Evolutionary conservation across 92 coral and sea anemone genomes (phyloP).

Genomic region (Metridium senile): DNA sequence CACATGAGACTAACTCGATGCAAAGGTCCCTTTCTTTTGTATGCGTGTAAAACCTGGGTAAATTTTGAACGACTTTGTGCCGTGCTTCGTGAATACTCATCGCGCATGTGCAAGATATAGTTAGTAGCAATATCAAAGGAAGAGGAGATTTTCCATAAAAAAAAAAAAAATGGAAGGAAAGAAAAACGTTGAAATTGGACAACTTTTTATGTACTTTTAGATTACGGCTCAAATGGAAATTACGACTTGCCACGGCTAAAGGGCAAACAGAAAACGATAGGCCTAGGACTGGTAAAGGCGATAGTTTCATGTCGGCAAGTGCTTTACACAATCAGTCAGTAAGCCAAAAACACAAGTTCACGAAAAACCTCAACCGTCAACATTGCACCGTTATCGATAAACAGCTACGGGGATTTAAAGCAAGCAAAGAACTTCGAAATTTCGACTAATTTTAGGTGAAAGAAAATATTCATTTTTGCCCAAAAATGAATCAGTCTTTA

Average conservation of each 20-base stretch:
- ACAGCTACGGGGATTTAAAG: too few species aligned
- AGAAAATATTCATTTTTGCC: too few species aligned
- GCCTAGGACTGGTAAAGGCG: too few species aligned
- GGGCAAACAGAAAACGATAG: not conserved
- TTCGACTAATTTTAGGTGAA: not conserved
- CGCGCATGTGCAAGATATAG: not conserved
- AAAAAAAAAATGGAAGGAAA: not conserved
- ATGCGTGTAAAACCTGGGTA: not conserved
- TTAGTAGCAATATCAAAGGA: conserved; percentile 19
- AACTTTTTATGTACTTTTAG: not conserved
- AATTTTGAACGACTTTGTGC: not conserved
- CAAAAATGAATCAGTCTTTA: too few species aligned
- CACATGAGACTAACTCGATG: not conserved
- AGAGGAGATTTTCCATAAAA: conserved; percentile 20
- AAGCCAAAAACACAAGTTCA: not conserved
- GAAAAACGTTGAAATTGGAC: not conserved
- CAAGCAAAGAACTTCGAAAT: too few species aligned
- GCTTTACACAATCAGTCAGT: not conserved
- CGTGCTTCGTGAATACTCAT: not conserved
- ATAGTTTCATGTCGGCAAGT: not conserved
- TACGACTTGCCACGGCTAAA: not conserved
- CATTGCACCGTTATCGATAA: too few species aligned
- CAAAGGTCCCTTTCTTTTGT: not conserved
- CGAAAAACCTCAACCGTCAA: not conserved
- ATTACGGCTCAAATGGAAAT: not conserved